Percentiles rank a stretch among this genome's conserved stretches.
These are phyloP conservation scores for Saccopteryx bilineata DNA, from an alignment of 2,113 vertebrate genomes.

Conservation along the genomic window DNA sequence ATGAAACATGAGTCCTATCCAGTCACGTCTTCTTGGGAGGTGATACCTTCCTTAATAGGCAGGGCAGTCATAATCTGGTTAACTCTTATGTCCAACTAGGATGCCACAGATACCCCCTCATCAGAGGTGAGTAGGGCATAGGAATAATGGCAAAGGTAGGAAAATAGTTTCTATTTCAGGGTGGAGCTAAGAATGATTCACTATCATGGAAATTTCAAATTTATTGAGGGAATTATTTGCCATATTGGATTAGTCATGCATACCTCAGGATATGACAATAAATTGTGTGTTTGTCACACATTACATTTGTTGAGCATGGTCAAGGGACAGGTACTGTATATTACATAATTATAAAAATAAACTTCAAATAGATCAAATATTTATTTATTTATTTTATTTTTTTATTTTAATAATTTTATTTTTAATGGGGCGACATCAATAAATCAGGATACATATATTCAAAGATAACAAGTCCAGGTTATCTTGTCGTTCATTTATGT, in stretches of 20 bases:
- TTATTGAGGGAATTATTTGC: constrained; percentile 51
- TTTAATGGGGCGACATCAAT: too few relatives aligned
- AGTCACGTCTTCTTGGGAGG: neutral
- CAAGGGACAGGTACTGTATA: neutral
- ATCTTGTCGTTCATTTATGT: too few relatives aligned
- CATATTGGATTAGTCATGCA: constrained; percentile 69
- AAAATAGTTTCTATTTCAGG: constrained; percentile 56
- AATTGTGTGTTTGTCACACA: constrained; percentile 58
- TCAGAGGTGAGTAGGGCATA: neutral
- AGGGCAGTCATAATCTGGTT: neutral
- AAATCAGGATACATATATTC: too few relatives aligned
- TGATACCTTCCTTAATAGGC: neutral
- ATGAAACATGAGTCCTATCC: neutral
- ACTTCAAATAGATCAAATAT: neutral
- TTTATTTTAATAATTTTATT: too few relatives aligned
- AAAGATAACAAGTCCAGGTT: too few relatives aligned
- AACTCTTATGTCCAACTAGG: neutral
- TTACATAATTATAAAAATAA: neutral
- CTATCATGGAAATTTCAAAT: constrained; percentile 58
- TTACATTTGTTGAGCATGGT: neutral
- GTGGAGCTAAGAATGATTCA: constrained; percentile 66
- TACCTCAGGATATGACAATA: constrained; percentile 44
- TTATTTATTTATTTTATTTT: too few relatives aligned
- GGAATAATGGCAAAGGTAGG: neutral
- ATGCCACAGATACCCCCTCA: neutral